Evolutionary conservation across 1,140 invertebrate genomes (phyloP).

Genomic region (Heterodera schachtii): DNA sequence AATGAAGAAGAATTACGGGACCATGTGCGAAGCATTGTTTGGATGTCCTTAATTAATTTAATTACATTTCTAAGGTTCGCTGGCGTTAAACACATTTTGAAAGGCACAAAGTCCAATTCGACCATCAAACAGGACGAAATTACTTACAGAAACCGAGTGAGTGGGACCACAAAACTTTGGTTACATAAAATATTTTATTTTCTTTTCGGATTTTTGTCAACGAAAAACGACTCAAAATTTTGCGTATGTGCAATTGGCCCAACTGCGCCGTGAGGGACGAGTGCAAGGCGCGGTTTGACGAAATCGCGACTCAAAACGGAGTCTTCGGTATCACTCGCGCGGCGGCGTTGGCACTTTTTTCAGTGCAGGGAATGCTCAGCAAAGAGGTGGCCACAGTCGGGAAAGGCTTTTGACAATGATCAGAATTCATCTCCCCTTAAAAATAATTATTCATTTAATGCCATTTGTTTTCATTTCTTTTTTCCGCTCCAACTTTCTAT

Average conservation of each 20-base stretch:
- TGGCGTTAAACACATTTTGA: slow-evolving; percentile 35
- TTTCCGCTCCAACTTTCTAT: too few relatives aligned
- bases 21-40: slow-evolving; percentile 20
- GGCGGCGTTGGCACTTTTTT: slow-evolving; percentile 44
- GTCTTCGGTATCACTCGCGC: slow-evolving; percentile 37
- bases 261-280: slow-evolving; percentile 41
- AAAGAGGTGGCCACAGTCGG: slow-evolving; percentile 37
- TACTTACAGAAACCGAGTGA: slow-evolving; percentile 43
- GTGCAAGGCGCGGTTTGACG: slow-evolving; percentile 32
- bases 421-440: too few relatives aligned
- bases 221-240: slow-evolving; percentile 48
- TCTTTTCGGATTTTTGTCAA: slow-evolving; percentile 48
- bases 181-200: slow-evolving; percentile 25
- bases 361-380: slow-evolving; percentile 38
- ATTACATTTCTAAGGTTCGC: slow-evolving; percentile 30
- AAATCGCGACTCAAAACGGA: slow-evolving; percentile 19
- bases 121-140: slow-evolving; percentile 42
- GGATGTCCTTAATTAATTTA: not conserved
- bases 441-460: not conserved
- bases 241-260: slow-evolving; percentile 49
- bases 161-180: slow-evolving; percentile 25
- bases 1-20: slow-evolving; percentile 35
- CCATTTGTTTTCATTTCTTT: not conserved
- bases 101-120: slow-evolving; percentile 34
- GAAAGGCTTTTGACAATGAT: too few relatives aligned